Evolutionary conservation across 1,140 invertebrate species (phyloP).

Genomic region (Danaus plexippus): DNA sequence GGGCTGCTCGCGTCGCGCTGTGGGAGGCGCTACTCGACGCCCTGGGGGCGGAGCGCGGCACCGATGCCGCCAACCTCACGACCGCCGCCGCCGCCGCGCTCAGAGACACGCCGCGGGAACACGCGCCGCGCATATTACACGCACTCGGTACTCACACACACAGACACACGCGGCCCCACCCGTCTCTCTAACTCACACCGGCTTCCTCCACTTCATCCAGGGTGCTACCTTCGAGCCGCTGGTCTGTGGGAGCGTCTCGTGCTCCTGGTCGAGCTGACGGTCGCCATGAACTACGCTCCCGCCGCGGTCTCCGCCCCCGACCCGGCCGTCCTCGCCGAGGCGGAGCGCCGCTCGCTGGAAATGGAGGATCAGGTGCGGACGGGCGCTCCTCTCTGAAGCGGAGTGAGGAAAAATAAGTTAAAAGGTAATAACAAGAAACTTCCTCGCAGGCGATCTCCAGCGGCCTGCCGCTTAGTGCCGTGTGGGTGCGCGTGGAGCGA

Average conservation of each 20-base stretch:
- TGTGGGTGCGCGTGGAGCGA: constrained; percentile 52
- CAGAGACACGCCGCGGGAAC: constrained; percentile 18
- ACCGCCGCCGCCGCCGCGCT: constrained; percentile 27
- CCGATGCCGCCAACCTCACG: constrained; percentile 14
- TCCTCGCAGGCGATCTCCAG: constrained; percentile 23
- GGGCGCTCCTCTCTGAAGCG: no score
- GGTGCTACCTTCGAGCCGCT: constrained; percentile 29
- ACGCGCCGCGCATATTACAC: constrained; percentile 32
- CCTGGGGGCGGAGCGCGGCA: constrained; percentile 17
- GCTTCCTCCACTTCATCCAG: constrained; percentile 9
- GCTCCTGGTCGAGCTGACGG: constrained; percentile 42
- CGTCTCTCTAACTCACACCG: no score
- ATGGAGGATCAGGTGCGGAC: constrained; percentile 36
- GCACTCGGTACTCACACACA: neutral
- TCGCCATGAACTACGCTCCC: constrained; percentile 35
- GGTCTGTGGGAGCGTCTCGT: constrained; percentile 50
- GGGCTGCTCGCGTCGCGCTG: constrained; percentile 18
- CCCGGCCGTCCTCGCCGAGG: constrained; percentile 11
- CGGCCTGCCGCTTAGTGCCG: constrained; percentile 40
- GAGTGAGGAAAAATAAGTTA: no score
- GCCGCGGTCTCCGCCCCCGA: constrained; percentile 18
- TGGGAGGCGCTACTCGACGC: constrained; percentile 32
- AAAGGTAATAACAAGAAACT: neutral
- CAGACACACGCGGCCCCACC: no score
- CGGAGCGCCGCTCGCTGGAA: constrained; percentile 25